These are phyloP conservation scores for Serinus canaria DNA, from an alignment of 2,113 vertebrate species.

Conservation along the genomic window DNA sequence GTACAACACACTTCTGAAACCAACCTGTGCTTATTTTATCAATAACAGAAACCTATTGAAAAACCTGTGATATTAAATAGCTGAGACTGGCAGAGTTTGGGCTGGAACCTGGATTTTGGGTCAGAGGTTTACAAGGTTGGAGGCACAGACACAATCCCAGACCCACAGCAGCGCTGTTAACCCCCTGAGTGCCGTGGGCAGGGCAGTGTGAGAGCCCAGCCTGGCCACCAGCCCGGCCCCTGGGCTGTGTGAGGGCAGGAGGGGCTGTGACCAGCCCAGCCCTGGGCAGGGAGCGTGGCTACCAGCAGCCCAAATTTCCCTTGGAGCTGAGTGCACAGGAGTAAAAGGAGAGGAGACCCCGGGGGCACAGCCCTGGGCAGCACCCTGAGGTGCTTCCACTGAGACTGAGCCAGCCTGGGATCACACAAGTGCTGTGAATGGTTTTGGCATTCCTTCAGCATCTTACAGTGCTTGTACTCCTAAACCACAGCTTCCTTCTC, in stretches of 20 bases:
- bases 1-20: background rate
- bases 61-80: background rate
- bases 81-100: background rate
- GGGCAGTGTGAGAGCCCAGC: background rate
- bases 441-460: background rate
- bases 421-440: slow-evolving; percentile 3
- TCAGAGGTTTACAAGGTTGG: background rate
- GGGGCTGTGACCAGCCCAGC: background rate
- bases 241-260: accelerated
- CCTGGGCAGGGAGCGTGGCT: background rate
- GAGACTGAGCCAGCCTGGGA: background rate
- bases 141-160: background rate
- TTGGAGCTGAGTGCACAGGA: background rate
- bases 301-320: background rate
- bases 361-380: background rate
- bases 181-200: background rate
- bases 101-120: background rate
- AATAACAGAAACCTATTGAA: background rate
- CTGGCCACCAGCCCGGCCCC: background rate
- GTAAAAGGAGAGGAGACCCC: accelerated
- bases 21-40: background rate
- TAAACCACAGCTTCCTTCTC: slow-evolving; percentile 47
- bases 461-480: background rate
- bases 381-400: background rate
- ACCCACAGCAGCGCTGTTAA: accelerated